Base-by-base conservation (phyloP, 2,888 invertebrate genomes). In the Aradus depressus region DNA sequence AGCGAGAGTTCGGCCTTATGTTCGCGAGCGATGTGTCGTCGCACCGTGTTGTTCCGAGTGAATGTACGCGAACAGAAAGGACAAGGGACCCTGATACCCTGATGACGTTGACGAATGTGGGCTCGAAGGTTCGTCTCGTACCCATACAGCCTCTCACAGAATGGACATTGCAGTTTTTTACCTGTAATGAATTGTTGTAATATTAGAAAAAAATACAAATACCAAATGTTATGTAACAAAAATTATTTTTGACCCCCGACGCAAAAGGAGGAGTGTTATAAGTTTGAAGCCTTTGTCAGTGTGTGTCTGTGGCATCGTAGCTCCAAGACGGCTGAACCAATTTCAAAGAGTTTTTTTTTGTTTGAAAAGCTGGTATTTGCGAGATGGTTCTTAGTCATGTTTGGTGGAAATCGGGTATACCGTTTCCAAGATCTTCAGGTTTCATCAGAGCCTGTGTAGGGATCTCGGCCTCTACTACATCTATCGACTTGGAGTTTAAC, bases 81-180 rank as follows among this genome's bases (percentile, higher is more conserved):
- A 69, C 90, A 90, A 50, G 88, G 89, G 66, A 90, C 89, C 49
- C 90, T 77, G 64, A 90, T 90, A 62, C 90, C 89, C 71, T 90
- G 89, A 71, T 90, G 89, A 67, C 89, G 81, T 68, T 90, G 90
- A 50, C 89, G 75, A 66, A 90, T 89, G 72, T 90, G 90, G 59
- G 90, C 90, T 61, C 90, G 80, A 67, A 90, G 72, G 69, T 90
- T 90, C 65, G 90, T 90, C 76, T 90, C 90, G 69, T 90, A 90
- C 59, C 90, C 90, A 71, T 90, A 90, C 56, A 90, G 75, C 65
- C 89, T 78, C 72, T 90, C 90, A 75, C 90, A 90, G 71, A 85
- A 89, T 65, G 89, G 86, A 72, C 89, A 90, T 74, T 89, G 89
- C 65, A 90, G 74, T 71, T 90, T 90, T 70, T 88, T 89, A 65